Evolutionary conservation across 64 coral and sea anemone genomes (phyloP).

Genomic region (Pachyseris speciosa): DNA sequence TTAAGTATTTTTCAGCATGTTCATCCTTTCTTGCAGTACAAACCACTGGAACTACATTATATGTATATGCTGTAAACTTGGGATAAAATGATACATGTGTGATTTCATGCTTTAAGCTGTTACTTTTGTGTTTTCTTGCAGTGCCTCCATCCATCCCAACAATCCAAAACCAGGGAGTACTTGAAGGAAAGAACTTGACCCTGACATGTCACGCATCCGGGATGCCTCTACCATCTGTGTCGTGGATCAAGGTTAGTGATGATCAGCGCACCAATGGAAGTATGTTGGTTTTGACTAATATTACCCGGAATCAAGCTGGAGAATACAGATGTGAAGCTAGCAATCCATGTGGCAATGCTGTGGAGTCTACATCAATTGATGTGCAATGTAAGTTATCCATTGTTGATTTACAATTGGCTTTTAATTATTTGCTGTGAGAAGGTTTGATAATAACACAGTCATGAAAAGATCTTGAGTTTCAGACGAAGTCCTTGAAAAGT

Average conservation of each 20-base stretch:
- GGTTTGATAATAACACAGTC: too few species aligned
- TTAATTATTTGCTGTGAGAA: neutral
- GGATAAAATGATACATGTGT: too few species aligned
- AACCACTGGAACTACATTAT: too few species aligned
- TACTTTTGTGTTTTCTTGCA: too few species aligned
- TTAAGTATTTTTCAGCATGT: too few species aligned
- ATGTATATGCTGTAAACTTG: too few species aligned
- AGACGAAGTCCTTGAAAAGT: too few species aligned
- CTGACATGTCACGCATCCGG: neutral
- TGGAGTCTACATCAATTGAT: neutral
- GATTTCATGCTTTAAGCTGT: too few species aligned
- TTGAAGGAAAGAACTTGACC: neutral
- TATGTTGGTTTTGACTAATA: neutral
- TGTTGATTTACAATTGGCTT: too few species aligned
- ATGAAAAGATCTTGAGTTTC: too few species aligned
- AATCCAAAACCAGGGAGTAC: neutral
- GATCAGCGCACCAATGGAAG: neutral
- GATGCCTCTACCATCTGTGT: neutral
- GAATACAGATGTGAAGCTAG: slow-evolving; percentile 35
- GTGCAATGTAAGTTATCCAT: neutral
- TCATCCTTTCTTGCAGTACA: too few species aligned
- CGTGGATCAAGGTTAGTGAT: neutral
- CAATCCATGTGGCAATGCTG: neutral
- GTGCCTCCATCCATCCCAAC: neutral
- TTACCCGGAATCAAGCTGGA: neutral